Percentiles rank a stretch among this genome's conserved stretches.
phyloP scores from a whole-genome alignment of 2,113 vertebrate genomes.

The Gallinago undulata region DNA sequence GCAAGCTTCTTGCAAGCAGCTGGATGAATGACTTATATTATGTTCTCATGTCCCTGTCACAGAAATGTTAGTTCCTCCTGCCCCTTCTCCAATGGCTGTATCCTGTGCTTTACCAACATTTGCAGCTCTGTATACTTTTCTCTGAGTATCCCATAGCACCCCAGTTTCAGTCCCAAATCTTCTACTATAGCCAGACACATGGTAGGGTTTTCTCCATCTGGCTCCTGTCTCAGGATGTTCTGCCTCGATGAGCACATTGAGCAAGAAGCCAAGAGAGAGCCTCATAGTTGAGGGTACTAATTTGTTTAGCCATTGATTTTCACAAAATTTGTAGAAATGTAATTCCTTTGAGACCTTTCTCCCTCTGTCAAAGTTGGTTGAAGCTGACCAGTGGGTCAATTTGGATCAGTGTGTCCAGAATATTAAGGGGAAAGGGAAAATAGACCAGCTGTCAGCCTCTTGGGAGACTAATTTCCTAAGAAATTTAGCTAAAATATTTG shows the following conservation, averaged over 20 bases:
- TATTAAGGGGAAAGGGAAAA: background rate
- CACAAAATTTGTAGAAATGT: background rate
- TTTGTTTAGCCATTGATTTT: background rate
- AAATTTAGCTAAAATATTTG: background rate
- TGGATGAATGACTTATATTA: background rate
- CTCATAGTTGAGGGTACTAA: background rate
- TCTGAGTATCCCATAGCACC: background rate
- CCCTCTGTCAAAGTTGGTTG: background rate
- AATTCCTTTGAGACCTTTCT: background rate
- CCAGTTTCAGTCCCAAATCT: background rate
- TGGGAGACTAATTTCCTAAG: background rate
- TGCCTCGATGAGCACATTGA: background rate
- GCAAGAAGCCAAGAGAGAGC: background rate
- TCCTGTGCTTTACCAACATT: background rate
- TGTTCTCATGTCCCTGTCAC: background rate
- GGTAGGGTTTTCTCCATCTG: rapidly evolving
- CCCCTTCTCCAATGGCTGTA: background rate
- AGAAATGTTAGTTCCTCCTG: background rate
- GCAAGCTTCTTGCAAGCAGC: background rate
- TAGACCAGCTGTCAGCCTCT: background rate
- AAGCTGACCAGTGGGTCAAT: background rate
- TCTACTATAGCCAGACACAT: background rate
- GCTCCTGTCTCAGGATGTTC: background rate
- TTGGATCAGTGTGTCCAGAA: background rate
- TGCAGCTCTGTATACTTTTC: background rate